Percentiles rank a stretch among this genome's conserved stretches.
phyloP scores from a whole-genome alignment of 2,797 vertebrate species.

The Tinamus major region DNA sequence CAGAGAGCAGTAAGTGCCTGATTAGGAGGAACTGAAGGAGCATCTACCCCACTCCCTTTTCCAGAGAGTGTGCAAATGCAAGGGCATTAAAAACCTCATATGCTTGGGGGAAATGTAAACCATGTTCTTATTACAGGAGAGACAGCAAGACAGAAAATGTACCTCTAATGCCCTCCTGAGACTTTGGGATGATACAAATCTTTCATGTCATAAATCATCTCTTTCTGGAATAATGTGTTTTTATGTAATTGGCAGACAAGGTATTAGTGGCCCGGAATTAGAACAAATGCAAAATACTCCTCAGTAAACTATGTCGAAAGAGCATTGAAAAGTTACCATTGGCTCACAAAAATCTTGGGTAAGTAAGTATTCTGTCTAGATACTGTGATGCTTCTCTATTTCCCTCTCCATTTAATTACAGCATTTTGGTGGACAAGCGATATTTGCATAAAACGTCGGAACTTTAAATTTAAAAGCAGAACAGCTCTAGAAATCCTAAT shows the following conservation, averaged over 20 bases:
- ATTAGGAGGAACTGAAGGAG: conserved; percentile 40
- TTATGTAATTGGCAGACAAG: conserved; percentile 46
- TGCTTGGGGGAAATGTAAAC: conserved; percentile 59
- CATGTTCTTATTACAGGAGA: conserved; percentile 54
- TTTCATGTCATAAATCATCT: conserved; percentile 50
- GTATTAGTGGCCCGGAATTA: conserved; percentile 49
- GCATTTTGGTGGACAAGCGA: not conserved
- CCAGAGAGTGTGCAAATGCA: conserved; percentile 43
- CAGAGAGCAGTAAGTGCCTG: conserved; percentile 35
- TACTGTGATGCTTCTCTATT: not conserved
- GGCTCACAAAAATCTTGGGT: not conserved
- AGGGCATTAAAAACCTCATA: conserved; percentile 39
- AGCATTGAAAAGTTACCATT: not conserved
- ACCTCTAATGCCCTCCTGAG: conserved; percentile 39
- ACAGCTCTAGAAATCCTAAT: not conserved
- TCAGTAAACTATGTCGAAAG: conserved; percentile 6
- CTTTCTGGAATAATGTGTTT: conserved; percentile 59
- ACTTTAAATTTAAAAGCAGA: conserved; percentile 14
- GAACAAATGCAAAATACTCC: conserved; percentile 25
- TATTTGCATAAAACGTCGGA: conserved; percentile 18
- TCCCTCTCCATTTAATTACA: not conserved
- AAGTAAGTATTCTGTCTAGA: not conserved
- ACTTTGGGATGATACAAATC: conserved; percentile 16
- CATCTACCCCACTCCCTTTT: conserved; percentile 49
- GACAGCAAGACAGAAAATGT: conserved; percentile 56